Evolutionary conservation across 2,888 invertebrate species (phyloP).

Genomic region (Lasiommata megera): DNA sequence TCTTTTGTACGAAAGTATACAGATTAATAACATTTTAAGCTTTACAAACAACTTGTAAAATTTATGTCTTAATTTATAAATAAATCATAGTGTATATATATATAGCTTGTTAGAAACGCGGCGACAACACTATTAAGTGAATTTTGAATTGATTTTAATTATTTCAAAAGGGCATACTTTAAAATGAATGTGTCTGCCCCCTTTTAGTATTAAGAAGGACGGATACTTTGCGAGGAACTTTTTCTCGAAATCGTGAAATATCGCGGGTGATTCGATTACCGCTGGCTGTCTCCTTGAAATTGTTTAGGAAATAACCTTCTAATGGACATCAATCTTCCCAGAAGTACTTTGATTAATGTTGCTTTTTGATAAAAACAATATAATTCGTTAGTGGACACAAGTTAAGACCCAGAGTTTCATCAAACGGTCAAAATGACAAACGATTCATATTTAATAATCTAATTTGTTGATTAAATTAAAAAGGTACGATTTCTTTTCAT

Average conservation of each 20-base stretch:
- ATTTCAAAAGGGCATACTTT: not conserved
- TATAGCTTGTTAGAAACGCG: too few species aligned
- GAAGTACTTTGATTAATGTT: constrained; percentile 53
- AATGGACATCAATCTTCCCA: constrained; percentile 64
- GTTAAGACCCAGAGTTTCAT: constrained; percentile 55
- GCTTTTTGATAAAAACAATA: constrained; percentile 54
- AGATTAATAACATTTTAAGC: too few species aligned
- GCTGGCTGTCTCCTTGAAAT: constrained; percentile 36
- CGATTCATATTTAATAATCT: constrained; percentile 13
- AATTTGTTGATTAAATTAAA: too few species aligned
- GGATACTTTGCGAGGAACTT: constrained; percentile 3
- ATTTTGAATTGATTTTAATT: too few species aligned
- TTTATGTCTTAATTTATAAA: too few species aligned
- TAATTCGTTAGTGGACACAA: constrained; percentile 62
- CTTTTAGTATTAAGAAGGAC: constrained; percentile 9
- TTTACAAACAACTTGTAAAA: too few species aligned
- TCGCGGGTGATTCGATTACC: constrained; percentile 28
- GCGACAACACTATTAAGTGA: too few species aligned
- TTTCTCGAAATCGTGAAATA: constrained; percentile 17
- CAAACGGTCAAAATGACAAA: constrained; percentile 24
- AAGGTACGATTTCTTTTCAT: too few species aligned
- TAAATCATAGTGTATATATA: too few species aligned
- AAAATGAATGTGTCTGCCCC: not conserved
- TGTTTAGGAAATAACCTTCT: constrained; percentile 57
- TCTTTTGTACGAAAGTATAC: too few species aligned